These are phyloP conservation scores for Chrysina gloriosa DNA, from an alignment of 2,888 invertebrate species.

Conservation along the genomic window DNA sequence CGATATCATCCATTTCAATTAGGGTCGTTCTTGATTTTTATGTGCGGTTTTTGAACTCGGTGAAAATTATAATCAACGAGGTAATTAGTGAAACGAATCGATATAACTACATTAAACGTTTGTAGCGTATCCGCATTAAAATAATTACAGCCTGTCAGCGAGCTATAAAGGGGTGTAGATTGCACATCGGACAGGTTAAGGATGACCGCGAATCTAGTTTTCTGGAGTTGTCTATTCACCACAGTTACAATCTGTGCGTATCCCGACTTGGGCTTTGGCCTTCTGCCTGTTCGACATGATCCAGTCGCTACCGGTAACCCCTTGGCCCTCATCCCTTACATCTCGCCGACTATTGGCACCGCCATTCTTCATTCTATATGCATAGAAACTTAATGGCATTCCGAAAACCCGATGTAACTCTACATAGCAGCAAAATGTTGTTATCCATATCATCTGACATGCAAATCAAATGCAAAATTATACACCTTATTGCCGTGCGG, in stretches of 20 bases:
- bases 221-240: conserved; percentile 5
- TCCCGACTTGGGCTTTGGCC: background rate
- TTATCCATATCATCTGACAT: conserved; percentile 64
- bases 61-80: conserved; percentile 41
- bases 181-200: background rate
- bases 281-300: conserved; percentile 16
- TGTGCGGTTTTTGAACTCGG: conserved; percentile 21
- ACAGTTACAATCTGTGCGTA: conserved; percentile 14
- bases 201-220: conserved; percentile 18
- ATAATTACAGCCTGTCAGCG: conserved; percentile 53
- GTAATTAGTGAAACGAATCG: background rate
- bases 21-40: conserved; percentile 28
- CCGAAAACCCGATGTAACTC: conserved; percentile 62
- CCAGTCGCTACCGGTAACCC: conserved; percentile 25
- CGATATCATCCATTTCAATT: conserved; percentile 42
- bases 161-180: background rate
- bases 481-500: conserved; percentile 62
- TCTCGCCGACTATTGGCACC: conserved; percentile 50
- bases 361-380: conserved; percentile 65
- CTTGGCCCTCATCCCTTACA: conserved; percentile 23
- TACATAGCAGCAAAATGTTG: conserved; percentile 63
- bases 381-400: conserved; percentile 65
- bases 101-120: conserved; percentile 43
- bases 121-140: conserved; percentile 53
- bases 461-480: conserved; percentile 66